phyloP scores from a whole-genome alignment of 2,888 invertebrate species.

The Doris montereyensis region DNA sequence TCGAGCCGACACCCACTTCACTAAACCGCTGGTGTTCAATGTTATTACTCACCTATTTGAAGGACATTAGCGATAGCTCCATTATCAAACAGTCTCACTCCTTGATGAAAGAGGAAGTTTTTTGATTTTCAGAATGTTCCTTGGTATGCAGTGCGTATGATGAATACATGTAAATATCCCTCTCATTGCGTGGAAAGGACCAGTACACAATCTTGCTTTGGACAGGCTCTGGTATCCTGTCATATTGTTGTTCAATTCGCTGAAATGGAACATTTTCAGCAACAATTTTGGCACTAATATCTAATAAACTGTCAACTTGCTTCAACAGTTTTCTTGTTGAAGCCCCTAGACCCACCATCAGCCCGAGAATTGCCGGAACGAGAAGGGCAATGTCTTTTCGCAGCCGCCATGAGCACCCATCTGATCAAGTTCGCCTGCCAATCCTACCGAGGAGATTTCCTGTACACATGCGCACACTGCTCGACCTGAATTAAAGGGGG shows the following conservation, averaged over 20 bases:
- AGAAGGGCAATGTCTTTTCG: conserved; percentile 66
- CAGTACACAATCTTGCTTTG: conserved; percentile 89
- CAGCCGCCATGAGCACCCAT: conserved; percentile 69
- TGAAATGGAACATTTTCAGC: conserved; percentile 90
- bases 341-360: conserved; percentile 52
- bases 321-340: conserved; percentile 56
- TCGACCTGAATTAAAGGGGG: conserved; percentile 37
- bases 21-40: too few relatives aligned
- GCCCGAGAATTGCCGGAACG: conserved; percentile 56
- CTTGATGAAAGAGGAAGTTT: conserved; percentile 89
- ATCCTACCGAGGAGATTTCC: conserved; percentile 41
- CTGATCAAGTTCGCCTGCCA: conserved; percentile 50
- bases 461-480: conserved; percentile 60
- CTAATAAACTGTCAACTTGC: conserved; percentile 80
- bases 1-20: too few relatives aligned
- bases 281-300: conserved; percentile 87
- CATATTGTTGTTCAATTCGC: conserved; percentile 88
- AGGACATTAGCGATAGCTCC: conserved; percentile 88
- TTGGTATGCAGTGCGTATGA: conserved; percentile 78
- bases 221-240: conserved; percentile 90
- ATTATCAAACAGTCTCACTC: conserved; percentile 86
- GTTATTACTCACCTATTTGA: conserved; percentile 86
- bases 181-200: conserved; percentile 90
- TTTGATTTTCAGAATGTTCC: conserved; percentile 80
- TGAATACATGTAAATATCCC: conserved; percentile 92